phyloP scores from a whole-genome alignment of 2,797 vertebrate genomes.

The Coilia nasus region DNA sequence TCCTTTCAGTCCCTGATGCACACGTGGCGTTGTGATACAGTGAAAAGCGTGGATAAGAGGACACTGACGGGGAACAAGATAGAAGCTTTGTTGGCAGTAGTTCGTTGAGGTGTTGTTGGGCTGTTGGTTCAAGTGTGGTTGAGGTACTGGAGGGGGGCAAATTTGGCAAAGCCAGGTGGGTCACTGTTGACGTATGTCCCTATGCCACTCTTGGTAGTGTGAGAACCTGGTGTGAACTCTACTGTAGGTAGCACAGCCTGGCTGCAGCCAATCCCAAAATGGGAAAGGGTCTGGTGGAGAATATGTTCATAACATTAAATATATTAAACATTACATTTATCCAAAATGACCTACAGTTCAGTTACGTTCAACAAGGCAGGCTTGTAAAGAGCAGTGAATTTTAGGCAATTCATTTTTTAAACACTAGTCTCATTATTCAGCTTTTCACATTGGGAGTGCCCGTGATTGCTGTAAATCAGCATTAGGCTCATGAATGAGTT shows the following conservation, averaged over 20 bases:
- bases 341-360: no score
- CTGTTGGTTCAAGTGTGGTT: background rate
- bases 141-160: background rate
- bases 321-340: no score
- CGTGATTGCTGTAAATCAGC: no score
- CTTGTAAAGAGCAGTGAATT: no score
- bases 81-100: background rate
- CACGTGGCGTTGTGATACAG: background rate
- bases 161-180: background rate
- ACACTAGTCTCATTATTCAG: no score
- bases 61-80: background rate
- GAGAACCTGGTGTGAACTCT: background rate
- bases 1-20: background rate
- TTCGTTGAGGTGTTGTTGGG: background rate
- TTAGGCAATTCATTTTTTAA: no score
- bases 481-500: no score
- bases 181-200: background rate
- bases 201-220: background rate
- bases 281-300: no score
- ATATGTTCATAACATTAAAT: no score
- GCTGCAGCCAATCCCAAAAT: background rate
- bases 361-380: no score
- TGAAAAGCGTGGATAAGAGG: background rate
- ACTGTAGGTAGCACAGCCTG: background rate
- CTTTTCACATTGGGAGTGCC: no score